A percentile compares a stretch with the other conserved stretches of the same genome.
Evolutionary conservation across 2,888 invertebrate species (phyloP).

Genomic region (Synanthedon tipuliformis): DNA sequence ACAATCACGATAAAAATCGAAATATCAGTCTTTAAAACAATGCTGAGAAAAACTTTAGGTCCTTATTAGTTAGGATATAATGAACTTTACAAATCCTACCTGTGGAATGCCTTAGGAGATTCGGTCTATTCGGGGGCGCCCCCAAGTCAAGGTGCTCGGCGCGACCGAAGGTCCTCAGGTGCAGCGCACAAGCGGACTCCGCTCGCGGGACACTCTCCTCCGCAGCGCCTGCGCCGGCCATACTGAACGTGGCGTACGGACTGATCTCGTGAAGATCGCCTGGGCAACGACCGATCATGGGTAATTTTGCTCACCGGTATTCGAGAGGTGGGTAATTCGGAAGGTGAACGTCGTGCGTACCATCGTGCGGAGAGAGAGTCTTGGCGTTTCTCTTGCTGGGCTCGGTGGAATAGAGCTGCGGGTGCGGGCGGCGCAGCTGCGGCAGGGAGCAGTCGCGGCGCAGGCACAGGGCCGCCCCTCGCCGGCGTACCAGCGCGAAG

Average conservation of each 20-base stretch:
- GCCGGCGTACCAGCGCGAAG: constrained; percentile 7
- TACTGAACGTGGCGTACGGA: constrained; percentile 82
- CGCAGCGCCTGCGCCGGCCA: constrained; percentile 59
- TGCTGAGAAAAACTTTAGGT: too few species aligned
- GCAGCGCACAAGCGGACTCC: constrained; percentile 50
- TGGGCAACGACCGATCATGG: constrained; percentile 1
- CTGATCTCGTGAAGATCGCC: constrained; percentile 78
- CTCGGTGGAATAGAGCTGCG: constrained; percentile 35
- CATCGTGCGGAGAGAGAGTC: constrained; percentile 28
- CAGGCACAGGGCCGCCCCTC: constrained; percentile 5
- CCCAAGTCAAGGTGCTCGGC: constrained; percentile 28
- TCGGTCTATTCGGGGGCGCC: constrained; percentile 40
- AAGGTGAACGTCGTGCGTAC: constrained; percentile 9
- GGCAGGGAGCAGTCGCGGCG: constrained; percentile 7
- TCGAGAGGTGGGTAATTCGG: too few species aligned
- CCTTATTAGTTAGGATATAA: too few species aligned
- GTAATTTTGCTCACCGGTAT: background rate
- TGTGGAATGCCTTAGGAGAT: background rate
- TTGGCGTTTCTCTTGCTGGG: constrained; percentile 35
- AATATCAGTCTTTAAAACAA: too few species aligned
- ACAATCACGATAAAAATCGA: too few species aligned
- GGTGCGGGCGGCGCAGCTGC: constrained; percentile 14
- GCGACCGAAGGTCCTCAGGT: constrained; percentile 37
- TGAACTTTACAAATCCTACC: background rate
- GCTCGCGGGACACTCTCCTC: constrained; percentile 42